phyloP scores from a whole-genome alignment of 2,888 invertebrate genomes.

The Hemistola chrysoprasaria region DNA sequence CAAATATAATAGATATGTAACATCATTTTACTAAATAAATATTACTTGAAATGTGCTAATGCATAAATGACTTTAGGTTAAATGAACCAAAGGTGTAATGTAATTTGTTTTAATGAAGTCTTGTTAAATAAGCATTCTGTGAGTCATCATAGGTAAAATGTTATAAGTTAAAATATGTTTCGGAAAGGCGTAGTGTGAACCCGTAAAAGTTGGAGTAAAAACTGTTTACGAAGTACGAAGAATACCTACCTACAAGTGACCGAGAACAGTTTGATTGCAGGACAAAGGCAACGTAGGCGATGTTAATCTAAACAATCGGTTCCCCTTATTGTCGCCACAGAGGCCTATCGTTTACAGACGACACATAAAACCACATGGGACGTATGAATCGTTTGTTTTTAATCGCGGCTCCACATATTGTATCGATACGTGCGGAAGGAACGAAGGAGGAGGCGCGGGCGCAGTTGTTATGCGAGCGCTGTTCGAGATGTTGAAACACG shows the following conservation, averaged over 20 bases:
- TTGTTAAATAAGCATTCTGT: no score
- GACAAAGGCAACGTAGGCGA: slow-evolving; percentile 23
- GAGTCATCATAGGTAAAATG: no score
- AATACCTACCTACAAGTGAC: no score
- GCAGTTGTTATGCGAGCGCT: slow-evolving; percentile 58
- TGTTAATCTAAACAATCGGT: slow-evolving; percentile 33
- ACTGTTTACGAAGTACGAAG: slow-evolving; percentile 31
- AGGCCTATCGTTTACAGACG: slow-evolving; percentile 39
- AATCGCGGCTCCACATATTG: slow-evolving; percentile 47
- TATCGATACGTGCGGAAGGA: slow-evolving; percentile 45
- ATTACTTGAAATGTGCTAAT: no score
- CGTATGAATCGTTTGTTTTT: slow-evolving; percentile 47
- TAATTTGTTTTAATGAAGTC: no score
- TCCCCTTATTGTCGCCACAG: slow-evolving; percentile 33
- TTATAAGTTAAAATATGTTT: no score
- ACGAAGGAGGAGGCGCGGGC: slow-evolving; percentile 46
- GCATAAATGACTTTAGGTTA: no score
- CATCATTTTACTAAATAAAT: no score
- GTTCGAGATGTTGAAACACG: slow-evolving; percentile 48
- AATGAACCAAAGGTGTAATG: no score
- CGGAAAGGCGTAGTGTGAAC: no score
- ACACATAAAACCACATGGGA: slow-evolving; percentile 49
- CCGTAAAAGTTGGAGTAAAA: slow-evolving; percentile 11
- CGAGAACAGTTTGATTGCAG: slow-evolving; percentile 27
- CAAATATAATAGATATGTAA: no score